Evolutionary conservation across 2,888 invertebrate species (phyloP), one percentile per base, ranked within the genome.

Genomic region (Tipula lateralis): DNA sequence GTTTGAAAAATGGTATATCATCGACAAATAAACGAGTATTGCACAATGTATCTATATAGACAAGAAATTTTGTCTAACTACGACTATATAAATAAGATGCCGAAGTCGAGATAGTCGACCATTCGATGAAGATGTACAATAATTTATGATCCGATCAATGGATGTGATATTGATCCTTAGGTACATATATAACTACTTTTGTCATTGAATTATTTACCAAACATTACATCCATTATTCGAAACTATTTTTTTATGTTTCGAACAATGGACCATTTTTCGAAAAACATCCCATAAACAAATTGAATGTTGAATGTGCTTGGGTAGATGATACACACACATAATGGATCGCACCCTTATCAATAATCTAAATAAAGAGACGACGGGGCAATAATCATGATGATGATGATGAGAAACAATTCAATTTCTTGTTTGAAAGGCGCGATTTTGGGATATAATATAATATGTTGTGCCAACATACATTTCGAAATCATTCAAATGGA

Each of bases 241-340:
- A 50, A 50, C 24, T 24, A 66, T 66, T 24, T 66, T 66, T 66
- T 24, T 24, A 39, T 32, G 2, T 66, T 66, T 66, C 24, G 66
- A 66, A 66, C 66, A 66, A 66, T 66, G 24, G 66, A 66, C 66
- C 19, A 9, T 7, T 66, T 66, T 66, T 66, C 24, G 9, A 66
- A 66, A n/a, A 66, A 66, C 66, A 66, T 66, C 66, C 66, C 66
- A 66, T 66, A 66, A 66, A 66, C 66, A 66, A 66, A 66, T 66
- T 66, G 66, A 66, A 66, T 44, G 16, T 44, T 44, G 44, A 16
- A 16, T 50, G 44, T 24, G 24, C 66, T 66, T 19, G 24, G 66
- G 66, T 66, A 50, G 13, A 39, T 39, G 6, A 32, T n/a, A n/a
- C n/a, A n/a, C n/a, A n/a, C n/a, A n/a, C n/a, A 44, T 66, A 66